Evolutionary conservation across 2,888 invertebrate genomes (phyloP).

Genomic region (Leptarthrus brevirostris): DNA sequence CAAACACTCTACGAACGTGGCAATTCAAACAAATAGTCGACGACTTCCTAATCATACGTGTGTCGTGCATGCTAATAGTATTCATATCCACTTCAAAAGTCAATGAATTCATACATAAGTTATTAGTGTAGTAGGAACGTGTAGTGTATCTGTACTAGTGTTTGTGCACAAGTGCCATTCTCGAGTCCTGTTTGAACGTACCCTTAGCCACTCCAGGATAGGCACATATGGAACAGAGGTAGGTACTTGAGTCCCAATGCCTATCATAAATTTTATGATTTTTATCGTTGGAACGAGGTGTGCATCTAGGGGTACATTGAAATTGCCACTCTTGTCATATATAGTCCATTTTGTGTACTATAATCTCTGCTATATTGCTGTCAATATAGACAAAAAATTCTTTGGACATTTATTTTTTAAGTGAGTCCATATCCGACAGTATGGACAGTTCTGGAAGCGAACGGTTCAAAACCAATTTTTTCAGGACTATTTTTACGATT

Average conservation of each 20-base stretch:
- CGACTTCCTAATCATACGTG: conserved; percentile 17
- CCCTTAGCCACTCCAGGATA: not conserved
- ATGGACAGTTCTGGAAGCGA: no score
- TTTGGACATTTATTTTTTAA: no score
- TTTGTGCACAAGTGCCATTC: not conserved
- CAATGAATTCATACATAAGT: conserved; percentile 26
- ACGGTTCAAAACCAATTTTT: no score
- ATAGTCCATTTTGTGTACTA: not conserved
- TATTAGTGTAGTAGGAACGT: conserved; percentile 13
- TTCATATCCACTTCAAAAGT: conserved; percentile 26
- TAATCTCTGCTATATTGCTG: not conserved
- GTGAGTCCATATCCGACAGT: no score
- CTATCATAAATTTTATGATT: conserved; percentile 17
- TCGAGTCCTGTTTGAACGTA: not conserved
- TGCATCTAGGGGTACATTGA: not conserved
- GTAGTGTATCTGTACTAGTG: not conserved
- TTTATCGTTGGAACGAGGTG: conserved; percentile 24
- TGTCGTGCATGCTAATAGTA: conserved; percentile 21
- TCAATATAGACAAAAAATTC: not conserved
- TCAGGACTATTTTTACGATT: no score
- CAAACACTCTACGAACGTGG: conserved; percentile 10
- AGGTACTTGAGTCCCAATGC: not conserved
- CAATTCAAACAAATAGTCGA: conserved; percentile 4
- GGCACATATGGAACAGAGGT: not conserved
- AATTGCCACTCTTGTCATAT: conserved; percentile 9